Conservation (phyloP, 1,140 invertebrate genomes). For the Yoshiicerus persimilis region DNA sequence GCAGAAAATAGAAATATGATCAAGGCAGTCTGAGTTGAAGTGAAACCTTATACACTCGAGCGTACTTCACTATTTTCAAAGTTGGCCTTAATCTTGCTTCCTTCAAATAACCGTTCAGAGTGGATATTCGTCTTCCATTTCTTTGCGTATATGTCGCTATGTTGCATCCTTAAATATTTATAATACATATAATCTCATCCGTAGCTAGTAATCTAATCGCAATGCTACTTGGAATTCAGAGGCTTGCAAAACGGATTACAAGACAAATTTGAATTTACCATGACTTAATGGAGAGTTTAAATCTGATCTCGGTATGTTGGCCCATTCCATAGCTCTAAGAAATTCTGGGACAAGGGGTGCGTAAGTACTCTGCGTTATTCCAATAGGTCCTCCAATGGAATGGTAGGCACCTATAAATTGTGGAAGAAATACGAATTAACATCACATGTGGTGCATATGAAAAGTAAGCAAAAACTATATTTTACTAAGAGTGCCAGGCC, state of each 20-base stretch:
- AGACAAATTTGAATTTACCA: not conserved
- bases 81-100: constrained; percentile 5
- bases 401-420: not conserved
- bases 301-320: constrained; percentile 31
- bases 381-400: constrained; percentile 16
- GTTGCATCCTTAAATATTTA: constrained; percentile 21
- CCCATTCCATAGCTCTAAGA: constrained; percentile 25
- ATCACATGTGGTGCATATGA: no score
- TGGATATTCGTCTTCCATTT: constrained; percentile 13
- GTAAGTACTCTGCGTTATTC: not conserved
- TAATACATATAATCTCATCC: not conserved
- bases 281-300: constrained; percentile 28
- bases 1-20: no score
- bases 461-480: not conserved
- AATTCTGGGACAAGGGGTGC: constrained; percentile 35
- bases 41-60: not conserved
- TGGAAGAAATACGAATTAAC: not conserved
- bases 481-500: not conserved
- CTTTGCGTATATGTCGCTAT: constrained; percentile 31
- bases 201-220: not conserved
- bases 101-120: constrained; percentile 34
- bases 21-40: not conserved
- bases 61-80: constrained; percentile 27
- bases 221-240: no score
- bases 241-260: no score